These are phyloP conservation scores for Labeo rohita DNA, from an alignment of 2,113 vertebrate genomes.

Conservation along the genomic window DNA sequence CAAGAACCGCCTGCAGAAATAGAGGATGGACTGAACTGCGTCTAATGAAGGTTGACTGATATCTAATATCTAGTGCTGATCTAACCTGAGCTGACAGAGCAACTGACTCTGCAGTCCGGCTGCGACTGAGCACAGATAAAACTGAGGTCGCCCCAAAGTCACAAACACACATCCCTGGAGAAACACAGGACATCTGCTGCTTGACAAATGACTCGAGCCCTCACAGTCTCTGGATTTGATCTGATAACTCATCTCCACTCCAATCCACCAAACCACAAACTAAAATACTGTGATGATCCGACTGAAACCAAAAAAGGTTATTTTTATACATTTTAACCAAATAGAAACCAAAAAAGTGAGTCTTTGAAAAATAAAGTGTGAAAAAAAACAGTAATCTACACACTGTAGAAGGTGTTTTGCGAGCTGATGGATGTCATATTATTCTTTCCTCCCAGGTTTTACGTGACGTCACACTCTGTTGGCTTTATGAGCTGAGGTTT, in stretches of 20 bases:
- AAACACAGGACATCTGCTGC: neutral
- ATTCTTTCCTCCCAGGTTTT: too few species aligned
- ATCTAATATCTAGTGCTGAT: constrained; percentile 52
- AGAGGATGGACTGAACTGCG: constrained; percentile 23
- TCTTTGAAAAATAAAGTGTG: too few species aligned
- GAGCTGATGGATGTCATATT: too few species aligned
- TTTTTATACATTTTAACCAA: too few species aligned
- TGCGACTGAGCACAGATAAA: constrained; percentile 1
- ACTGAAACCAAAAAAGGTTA: too few species aligned
- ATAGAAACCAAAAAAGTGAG: too few species aligned
- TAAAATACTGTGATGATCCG: neutral
- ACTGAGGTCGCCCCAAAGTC: constrained; percentile 18
- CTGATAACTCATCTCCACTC: neutral
- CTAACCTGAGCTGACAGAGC: neutral
- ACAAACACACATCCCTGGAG: neutral
- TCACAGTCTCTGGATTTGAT: neutral
- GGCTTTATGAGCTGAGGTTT: too few species aligned
- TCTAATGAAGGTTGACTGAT: constrained; percentile 59
- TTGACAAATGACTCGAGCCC: neutral
- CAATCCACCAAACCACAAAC: neutral
- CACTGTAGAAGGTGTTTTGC: too few species aligned
- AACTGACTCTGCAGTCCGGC: neutral
- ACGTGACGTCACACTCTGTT: too few species aligned
- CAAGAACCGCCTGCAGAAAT: neutral
- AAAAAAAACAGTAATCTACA: too few species aligned